Evolutionary conservation across 2,888 invertebrate genomes (phyloP), one percentile per base, ranked within the genome.

Genomic region (Agrochola lota): DNA sequence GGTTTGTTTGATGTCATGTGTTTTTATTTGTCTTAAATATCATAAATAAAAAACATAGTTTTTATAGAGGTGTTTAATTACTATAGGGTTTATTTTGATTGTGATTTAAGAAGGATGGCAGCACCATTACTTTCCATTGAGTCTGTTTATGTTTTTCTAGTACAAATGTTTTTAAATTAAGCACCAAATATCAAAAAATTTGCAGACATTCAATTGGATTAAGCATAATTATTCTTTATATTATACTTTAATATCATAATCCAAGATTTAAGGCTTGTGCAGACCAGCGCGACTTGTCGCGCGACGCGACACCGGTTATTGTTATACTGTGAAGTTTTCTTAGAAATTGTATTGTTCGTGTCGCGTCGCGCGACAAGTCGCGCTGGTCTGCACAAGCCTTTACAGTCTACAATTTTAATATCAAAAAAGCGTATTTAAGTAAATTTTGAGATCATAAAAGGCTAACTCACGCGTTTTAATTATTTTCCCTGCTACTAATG

Each of bases 381-480:
- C n/a, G n/a, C n/a, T n/a, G n/a, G n/a, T n/a, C n/a, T n/a, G n/a
- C n/a, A n/a, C n/a, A n/a, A n/a, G n/a, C n/a, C n/a, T n/a, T n/a
- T 1, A 59, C 12, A 59, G 20, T 35, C 52, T n/a, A 35, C 3
- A 43, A 11, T 35, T 52, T 2, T 66, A 6, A 43, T n/a, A 49
- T 17, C 62, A 49, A 9, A 23, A 52, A 73, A 55, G 59, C 35
- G 49, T 43, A 4, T 12, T n/a, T 62, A 49, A 43, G 57, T 81
- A 55, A 35, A 55, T 67, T 81, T 67, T 60, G 30, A 60, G 26
- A 74, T 67, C 35, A 63, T 64, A 57, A 77, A 80, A 75, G 23
- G 55, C 9, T 52, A 62, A 2, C 40, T 40, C n/a, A 46, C n/a
- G 57, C 20, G 12, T 84, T 78, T 72, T 66, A 72, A 79, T 79